A percentile compares a stretch with the other conserved stretches of the same genome.
Evolutionary conservation across 2,888 invertebrate genomes (phyloP).

Genomic region (Malachius bipustulatus): DNA sequence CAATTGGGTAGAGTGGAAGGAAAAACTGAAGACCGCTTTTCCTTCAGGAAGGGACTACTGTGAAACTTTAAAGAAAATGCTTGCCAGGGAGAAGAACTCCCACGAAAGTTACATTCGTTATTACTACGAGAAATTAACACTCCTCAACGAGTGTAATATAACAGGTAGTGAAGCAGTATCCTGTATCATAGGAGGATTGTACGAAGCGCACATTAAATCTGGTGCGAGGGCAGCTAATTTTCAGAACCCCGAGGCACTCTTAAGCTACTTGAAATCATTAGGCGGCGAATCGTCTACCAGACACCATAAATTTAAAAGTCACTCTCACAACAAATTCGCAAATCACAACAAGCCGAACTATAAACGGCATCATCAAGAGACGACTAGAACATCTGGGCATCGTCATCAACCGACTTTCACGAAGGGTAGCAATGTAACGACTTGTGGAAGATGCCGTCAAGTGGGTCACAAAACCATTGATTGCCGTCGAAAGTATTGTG

Average conservation of each 20-base stretch:
- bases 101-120: constrained; percentile 13
- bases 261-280: constrained; percentile 8
- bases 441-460: no score
- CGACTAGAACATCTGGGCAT: no score
- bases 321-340: no score
- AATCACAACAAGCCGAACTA: no score
- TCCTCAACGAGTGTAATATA: constrained; percentile 15
- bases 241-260: constrained; percentile 11
- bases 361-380: no score
- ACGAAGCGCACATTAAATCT: constrained; percentile 10
- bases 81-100: constrained; percentile 8
- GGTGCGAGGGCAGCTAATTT: constrained; percentile 14
- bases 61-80: no score
- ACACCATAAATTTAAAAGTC: background rate
- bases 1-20: constrained; percentile 20
- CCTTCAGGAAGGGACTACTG: constrained; percentile 12
- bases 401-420: no score
- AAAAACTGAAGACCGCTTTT: constrained; percentile 16
- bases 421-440: no score
- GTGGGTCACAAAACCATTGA: no score
- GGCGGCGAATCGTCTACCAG: no score
- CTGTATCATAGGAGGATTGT: constrained; percentile 18
- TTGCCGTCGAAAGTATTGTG: no score
- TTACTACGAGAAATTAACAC: constrained; percentile 15
- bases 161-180: constrained; percentile 15